These are phyloP conservation scores for Mungos mungo DNA, from an alignment of 2,113 vertebrate genomes.

Conservation along the genomic window DNA sequence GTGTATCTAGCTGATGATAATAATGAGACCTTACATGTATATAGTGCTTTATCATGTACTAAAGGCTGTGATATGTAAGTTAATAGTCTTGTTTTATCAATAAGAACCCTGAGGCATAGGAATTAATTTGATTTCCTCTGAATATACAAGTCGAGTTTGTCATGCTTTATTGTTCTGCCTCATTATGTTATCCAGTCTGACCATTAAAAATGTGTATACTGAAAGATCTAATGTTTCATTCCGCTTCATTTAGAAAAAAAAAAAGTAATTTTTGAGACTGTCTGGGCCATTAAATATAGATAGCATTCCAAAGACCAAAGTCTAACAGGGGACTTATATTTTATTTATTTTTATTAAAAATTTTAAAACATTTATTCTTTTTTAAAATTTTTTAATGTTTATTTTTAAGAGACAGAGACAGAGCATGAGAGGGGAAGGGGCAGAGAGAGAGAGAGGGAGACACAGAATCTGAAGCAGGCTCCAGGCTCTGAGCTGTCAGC, in stretches of 20 bases:
- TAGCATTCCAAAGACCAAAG: not conserved
- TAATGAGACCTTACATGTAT: not conserved
- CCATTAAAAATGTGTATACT: not conserved
- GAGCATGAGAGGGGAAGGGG: too few relatives aligned
- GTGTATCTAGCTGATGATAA: not conserved
- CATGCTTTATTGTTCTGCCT: not conserved
- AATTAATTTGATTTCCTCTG: slow-evolving; percentile 7
- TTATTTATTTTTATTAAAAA: not conserved
- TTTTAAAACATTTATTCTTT: too few relatives aligned
- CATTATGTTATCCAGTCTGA: not conserved
- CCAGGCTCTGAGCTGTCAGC: too few relatives aligned
- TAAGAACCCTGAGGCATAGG: not conserved
- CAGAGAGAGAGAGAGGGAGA: too few relatives aligned
- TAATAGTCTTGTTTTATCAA: slow-evolving; percentile 8
- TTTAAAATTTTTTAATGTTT: too few relatives aligned
- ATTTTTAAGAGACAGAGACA: too few relatives aligned
- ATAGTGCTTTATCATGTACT: not conserved
- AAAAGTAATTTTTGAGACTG: not conserved
- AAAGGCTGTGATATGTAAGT: not conserved
- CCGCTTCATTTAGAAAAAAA: not conserved
- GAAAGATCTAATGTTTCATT: slow-evolving; percentile 28
- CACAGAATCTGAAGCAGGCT: too few relatives aligned
- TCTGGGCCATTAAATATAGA: slow-evolving; percentile 14
- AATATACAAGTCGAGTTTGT: not conserved
- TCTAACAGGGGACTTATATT: not conserved